These are phyloP conservation scores for Perizoma affinitatum DNA, from an alignment of 2,888 invertebrate species.

Conservation along the genomic window DNA sequence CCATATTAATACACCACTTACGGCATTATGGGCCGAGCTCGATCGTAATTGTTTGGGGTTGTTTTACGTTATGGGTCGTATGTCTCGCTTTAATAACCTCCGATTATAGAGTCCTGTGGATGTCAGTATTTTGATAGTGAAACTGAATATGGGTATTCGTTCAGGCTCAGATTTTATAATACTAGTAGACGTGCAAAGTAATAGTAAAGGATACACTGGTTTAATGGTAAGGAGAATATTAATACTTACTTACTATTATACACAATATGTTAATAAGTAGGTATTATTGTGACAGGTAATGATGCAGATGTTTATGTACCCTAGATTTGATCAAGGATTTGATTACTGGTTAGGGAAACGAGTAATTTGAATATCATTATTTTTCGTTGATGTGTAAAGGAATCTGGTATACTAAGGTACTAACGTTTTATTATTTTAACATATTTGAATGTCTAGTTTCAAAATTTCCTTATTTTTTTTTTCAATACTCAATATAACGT, in stretches of 20 bases:
- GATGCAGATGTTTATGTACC: not conserved
- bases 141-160: not conserved
- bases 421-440: not conserved
- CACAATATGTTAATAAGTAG: too few relatives aligned
- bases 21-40: constrained; percentile 62
- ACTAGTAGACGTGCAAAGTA: too few relatives aligned
- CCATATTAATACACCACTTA: constrained; percentile 68
- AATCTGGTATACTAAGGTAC: too few relatives aligned
- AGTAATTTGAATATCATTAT: too few relatives aligned
- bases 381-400: too few relatives aligned
- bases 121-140: not conserved
- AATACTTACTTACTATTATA: too few relatives aligned
- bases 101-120: constrained; percentile 39
- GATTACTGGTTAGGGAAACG: not conserved
- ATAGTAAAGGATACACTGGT: too few relatives aligned
- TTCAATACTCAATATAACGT: too few relatives aligned
- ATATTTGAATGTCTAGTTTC: too few relatives aligned
- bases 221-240: too few relatives aligned
- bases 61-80: constrained; percentile 56
- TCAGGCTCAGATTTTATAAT: too few relatives aligned
- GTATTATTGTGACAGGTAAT: not conserved
- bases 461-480: too few relatives aligned
- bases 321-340: not conserved
- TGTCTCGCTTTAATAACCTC: constrained; percentile 55
- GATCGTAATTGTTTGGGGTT: constrained; percentile 76